Percentiles rank a stretch among this genome's conserved stretches.
phyloP scores from a whole-genome alignment of 2,113 vertebrate species.

The Mirounga angustirostris region DNA sequence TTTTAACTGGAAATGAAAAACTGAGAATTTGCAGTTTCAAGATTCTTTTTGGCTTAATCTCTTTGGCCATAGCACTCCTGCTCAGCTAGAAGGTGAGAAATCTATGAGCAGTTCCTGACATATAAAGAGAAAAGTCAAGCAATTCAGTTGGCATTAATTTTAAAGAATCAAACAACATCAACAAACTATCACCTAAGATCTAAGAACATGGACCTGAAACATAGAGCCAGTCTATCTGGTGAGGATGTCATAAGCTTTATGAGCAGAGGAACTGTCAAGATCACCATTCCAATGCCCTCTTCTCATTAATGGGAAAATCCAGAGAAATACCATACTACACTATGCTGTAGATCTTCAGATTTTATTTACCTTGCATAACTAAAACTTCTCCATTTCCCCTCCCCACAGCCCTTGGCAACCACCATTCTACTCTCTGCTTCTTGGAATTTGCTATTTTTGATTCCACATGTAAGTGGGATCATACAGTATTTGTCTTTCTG shows the following conservation, averaged over 20 bases:
- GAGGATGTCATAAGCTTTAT: neutral
- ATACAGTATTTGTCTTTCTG: neutral
- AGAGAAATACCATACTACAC: neutral
- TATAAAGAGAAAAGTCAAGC: constrained; percentile 71
- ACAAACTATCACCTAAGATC: neutral
- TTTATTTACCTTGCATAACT: neutral
- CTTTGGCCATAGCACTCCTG: neutral
- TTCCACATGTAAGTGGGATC: neutral
- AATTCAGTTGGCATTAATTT: constrained; percentile 79
- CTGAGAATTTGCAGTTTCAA: constrained; percentile 2
- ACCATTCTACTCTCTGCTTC: neutral
- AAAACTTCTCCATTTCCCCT: neutral
- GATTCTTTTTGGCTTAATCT: constrained; percentile 54
- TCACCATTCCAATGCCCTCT: neutral
- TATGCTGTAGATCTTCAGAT: neutral
- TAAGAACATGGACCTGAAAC: neutral
- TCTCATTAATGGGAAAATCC: neutral
- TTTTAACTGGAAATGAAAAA: constrained; percentile 48
- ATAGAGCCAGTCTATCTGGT: too few relatives aligned
- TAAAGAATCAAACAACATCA: neutral
- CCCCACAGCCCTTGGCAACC: neutral
- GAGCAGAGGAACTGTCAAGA: neutral
- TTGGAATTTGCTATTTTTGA: neutral
- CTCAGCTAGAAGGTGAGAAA: constrained; percentile 53
- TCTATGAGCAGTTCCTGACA: constrained; percentile 50